Evolutionary conservation across 2,888 invertebrate species (phyloP), one percentile per base, ranked within the genome.

Genomic region (Pristionchus fissidentatus): DNA sequence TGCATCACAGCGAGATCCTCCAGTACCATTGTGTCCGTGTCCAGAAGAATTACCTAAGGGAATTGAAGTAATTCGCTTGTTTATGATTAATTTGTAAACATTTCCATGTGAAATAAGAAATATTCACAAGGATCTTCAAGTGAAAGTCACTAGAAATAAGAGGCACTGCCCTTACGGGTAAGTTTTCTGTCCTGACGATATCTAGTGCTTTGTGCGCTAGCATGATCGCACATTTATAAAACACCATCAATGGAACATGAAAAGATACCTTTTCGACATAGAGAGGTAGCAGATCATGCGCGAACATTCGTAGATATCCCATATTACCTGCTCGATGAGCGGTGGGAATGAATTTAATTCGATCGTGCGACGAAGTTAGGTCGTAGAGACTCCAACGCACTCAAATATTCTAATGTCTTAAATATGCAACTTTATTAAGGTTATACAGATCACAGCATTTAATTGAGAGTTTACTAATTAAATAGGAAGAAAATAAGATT

Each of bases 221-320:
- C n/a, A n/a, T n/a, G n/a, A n/a, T n/a, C n/a, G n/a, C n/a, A n/a
- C n/a, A n/a, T n/a, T n/a, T n/a, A n/a, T n/a, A n/a, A n/a, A n/a
- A n/a, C n/a, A n/a, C n/a, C n/a, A n/a, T n/a, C n/a, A n/a, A n/a
- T n/a, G n/a, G n/a, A n/a, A n/a, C n/a, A n/a, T n/a, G n/a, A n/a
- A n/a, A n/a, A n/a, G n/a, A n/a, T n/a, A 62, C 60, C 15, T 62
- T 32, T 35, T 62, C 60, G 3, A 62, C 60, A 26, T 62, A 62
- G 35, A 62, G 60, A 1, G 60, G 60, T 5, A 62, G 60, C 15
- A 62, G 15, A 35, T 62, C 60, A 35, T 62, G 60, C 1, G 35
- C 60, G 60, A 62, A 62, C 60, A 62, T 62, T 35, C 60, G 29
- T 35, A 62, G 15, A 62, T 35, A 62, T 3, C 60, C 60, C 35